phyloP scores from a whole-genome alignment of 2,113 vertebrate species.

The Forbesichthys papilliferus region DNA sequence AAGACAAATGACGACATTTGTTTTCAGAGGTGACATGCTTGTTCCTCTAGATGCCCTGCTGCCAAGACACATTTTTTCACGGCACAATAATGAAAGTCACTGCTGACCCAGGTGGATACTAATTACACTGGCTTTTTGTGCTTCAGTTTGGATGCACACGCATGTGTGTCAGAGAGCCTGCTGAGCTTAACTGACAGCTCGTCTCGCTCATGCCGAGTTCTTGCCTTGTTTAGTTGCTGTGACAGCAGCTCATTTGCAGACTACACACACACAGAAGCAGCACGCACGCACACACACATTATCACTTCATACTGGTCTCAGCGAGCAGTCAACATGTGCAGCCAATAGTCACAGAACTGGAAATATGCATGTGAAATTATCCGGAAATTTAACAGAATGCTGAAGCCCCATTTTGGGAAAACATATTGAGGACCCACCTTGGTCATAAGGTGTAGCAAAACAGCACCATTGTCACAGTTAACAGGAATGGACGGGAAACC shows the following conservation, averaged over 20 bases:
- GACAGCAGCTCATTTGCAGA: constrained; percentile 32
- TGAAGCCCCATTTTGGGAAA: too few species aligned
- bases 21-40: too few species aligned
- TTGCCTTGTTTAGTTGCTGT: constrained; percentile 44
- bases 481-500: too few species aligned
- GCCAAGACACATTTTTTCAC: constrained; percentile 22
- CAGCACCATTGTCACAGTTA: too few species aligned
- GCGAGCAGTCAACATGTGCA: not conserved
- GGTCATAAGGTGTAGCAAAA: too few species aligned
- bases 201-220: constrained; percentile 45
- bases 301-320: not conserved
- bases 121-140: constrained; percentile 36
- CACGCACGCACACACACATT: constrained; percentile 1
- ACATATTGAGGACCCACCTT: too few species aligned
- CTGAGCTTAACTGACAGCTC: constrained; percentile 44
- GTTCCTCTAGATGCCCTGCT: not conserved
- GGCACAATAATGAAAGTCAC: constrained; percentile 49
- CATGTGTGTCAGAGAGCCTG: constrained; percentile 1
- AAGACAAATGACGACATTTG: too few species aligned
- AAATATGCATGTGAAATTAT: not conserved
- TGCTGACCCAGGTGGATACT: constrained; percentile 33
- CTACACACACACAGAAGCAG: constrained; percentile 22
- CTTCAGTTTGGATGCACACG: not conserved
- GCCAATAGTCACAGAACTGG: not conserved
- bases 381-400: not conserved